Base-by-base conservation (phyloP, 2,113 vertebrate species). In the Gavia stellata region DNA sequence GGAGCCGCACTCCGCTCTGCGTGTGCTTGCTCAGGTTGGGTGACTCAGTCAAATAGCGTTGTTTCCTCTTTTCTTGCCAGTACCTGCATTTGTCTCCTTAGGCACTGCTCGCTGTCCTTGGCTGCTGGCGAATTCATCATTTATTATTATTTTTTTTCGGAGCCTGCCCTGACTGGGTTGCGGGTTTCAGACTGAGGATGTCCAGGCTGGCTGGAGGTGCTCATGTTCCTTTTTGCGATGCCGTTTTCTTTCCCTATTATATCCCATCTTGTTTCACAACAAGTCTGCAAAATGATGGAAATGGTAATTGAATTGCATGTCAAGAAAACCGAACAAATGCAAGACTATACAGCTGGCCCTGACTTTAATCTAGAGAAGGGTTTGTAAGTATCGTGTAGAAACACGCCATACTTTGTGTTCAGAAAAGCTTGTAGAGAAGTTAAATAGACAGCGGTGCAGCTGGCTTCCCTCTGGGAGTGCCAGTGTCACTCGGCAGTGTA, bases 61-160 rank as follows among this genome's bases (percentile, higher is more conserved):
- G 29, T 71, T 92, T 49, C 45, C 20, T 38, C n/a, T 53, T 42
- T 33, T 52, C 56, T 63, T 87, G 61, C 78, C 77, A 56, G 17
- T 38, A 7, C 53, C 68, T 84, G 77, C 65, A 18, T 75, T 92
- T 85, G 28, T 68, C 25, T 72, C 58, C 42, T 49, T 31, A 36
- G 38, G 40, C 63, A 19, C 72, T 29, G 59, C 72, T 87, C 16
- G 2, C 50, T 52, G 28, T 20, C 86, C 50, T 91, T 44, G 61
- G 38, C 65, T 89, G 50, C 23, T 0, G 2, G 47, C 0, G 0
- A 74, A 74, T 67, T 62, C 3, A 34, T 73, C 1, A 6, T 14
- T 87, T 84, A 2, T 29, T 80, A 1, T 7, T 42, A 0, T 17
- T 74, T 36, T 45, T 45, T n/a, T 38, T 38, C 0, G 1, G 36